Evolutionary conservation across 2,113 vertebrate genomes (phyloP), one percentile per base, ranked within the genome.

Genomic region (Urocynchramus pylzowi): DNA sequence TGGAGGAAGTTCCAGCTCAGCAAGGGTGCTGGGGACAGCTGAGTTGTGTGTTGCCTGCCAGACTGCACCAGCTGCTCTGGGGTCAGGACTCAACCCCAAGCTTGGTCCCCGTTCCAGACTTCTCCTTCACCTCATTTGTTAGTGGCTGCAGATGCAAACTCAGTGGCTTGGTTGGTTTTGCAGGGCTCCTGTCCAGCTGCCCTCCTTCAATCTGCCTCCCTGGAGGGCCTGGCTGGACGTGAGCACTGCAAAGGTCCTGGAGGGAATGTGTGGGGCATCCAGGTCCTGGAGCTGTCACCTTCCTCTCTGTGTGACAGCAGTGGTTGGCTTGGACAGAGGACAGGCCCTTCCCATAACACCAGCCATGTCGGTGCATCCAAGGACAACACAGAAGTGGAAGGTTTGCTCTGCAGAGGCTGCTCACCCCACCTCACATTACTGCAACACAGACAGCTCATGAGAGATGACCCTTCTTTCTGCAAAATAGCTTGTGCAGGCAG

Each of bases 111-210:
- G 0, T 94, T 93, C 60, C 86, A 97, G 75, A 64, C 64, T 89
- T 96, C 89, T 84, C 57, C 65, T 96, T 87, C 79, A 95, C 89
- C 76, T 97, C 65, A 75, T 93, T 95, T 92, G 53, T 95, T 93
- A 91, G 50, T 1, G 0, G 70, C 73, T 93, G 96, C 8, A 0
- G 33, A 81, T 89, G 73, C 64, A 90, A 88, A 89, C 90, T 74
- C 60, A 78, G 95, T 76, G 82, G 68, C 57, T 78, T 90, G 69
- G 54, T 89, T 63, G 35, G 74, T 14, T 64, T 77, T 75, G 47
- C 49, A 81, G 53, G 75, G 82, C 47, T 75, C 41, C 42, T 45
- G 54, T 86, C 81, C 93, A 93, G 81, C 89, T 96, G 84, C 45
- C 79, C 53, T 67, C 4, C 2, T 88, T 73, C 41, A 1, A 3